Percentiles rank a stretch among this genome's conserved stretches.
Conservation (phyloP, 2,888 invertebrate species). For the Agrochola circellaris region DNA sequence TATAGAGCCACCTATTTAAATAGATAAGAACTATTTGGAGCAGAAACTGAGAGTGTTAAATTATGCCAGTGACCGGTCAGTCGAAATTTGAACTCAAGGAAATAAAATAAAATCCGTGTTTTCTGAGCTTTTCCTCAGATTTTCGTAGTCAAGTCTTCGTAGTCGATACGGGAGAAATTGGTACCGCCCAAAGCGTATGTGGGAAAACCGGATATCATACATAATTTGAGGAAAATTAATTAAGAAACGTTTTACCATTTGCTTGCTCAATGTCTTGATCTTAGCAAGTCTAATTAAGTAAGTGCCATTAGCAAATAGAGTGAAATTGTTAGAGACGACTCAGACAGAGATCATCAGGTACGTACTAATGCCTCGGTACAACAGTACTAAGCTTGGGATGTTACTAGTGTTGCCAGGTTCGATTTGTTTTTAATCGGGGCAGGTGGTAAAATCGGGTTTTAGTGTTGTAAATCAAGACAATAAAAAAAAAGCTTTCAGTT, state of each 20-base stretch:
- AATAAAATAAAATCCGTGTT: neutral
- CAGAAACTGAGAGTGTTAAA: slow-evolving; percentile 49
- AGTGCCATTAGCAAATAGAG: neutral
- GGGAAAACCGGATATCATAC: neutral
- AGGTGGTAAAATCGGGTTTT: no score
- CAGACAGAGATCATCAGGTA: neutral
- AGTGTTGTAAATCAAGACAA: no score
- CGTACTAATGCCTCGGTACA: neutral
- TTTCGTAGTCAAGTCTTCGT: neutral
- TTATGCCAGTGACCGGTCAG: slow-evolving; percentile 17
- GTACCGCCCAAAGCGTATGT: neutral
- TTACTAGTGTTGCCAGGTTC: no score
- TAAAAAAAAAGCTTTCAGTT: no score
- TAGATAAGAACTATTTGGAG: slow-evolving; percentile 18
- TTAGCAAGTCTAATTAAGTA: slow-evolving; percentile 3
- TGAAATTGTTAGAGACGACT: neutral
- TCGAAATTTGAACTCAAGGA: slow-evolving; percentile 29
- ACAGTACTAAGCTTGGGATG: neutral
- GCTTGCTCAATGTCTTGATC: neutral
- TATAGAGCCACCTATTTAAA: slow-evolving; percentile 32
- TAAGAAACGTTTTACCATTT: neutral
- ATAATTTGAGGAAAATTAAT: slow-evolving; percentile 1
- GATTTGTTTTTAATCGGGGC: no score
- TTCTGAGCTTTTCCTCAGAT: neutral
- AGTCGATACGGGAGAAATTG: neutral